Evolutionary conservation across 2,888 invertebrate species (phyloP).

Genomic region (Trichopria drosophilae): DNA sequence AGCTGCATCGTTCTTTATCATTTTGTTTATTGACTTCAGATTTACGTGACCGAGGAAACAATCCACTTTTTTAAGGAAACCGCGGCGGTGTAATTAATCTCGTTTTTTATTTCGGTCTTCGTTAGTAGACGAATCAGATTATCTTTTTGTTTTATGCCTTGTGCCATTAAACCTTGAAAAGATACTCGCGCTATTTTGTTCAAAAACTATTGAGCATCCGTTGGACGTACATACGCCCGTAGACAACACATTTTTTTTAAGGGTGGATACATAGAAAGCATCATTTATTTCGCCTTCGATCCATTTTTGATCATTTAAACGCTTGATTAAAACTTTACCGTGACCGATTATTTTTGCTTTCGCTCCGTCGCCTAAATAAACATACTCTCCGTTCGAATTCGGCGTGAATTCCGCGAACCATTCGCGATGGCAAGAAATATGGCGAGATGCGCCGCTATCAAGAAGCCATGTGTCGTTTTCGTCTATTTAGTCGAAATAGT

Average conservation of each 20-base stretch:
- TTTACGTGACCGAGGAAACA: too few species aligned
- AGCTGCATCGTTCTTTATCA: neutral
- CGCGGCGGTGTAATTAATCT: slow-evolving; percentile 2
- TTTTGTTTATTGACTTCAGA: neutral
- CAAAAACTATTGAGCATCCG: slow-evolving; percentile 3
- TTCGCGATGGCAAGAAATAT: too few species aligned
- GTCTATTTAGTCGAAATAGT: too few species aligned
- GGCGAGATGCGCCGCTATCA: too few species aligned
- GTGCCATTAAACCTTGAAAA: slow-evolving; percentile 17
- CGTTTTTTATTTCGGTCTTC: neutral
- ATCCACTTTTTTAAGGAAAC: neutral
- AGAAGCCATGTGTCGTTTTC: too few species aligned
- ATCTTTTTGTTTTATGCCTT: slow-evolving; percentile 14
- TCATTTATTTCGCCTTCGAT: slow-evolving; percentile 12
- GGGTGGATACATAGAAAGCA: slow-evolving; percentile 20
- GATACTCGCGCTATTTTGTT: slow-evolving; percentile 2
- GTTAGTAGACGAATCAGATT: slow-evolving; percentile 19
- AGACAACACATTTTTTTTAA: slow-evolving; percentile 12
- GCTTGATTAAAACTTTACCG: slow-evolving; percentile 11
- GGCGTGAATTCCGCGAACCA: too few species aligned
- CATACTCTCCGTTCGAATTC: slow-evolving; percentile 8
- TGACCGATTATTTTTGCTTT: slow-evolving; percentile 7
- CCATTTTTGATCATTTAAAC: slow-evolving; percentile 5
- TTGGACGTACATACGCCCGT: slow-evolving; percentile 11
- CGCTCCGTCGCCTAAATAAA: slow-evolving; percentile 13